These are phyloP conservation scores for Paracentrotus lividus DNA, from an alignment of 53 echinoderm and acorn worm genomes.

Conservation along the genomic window DNA sequence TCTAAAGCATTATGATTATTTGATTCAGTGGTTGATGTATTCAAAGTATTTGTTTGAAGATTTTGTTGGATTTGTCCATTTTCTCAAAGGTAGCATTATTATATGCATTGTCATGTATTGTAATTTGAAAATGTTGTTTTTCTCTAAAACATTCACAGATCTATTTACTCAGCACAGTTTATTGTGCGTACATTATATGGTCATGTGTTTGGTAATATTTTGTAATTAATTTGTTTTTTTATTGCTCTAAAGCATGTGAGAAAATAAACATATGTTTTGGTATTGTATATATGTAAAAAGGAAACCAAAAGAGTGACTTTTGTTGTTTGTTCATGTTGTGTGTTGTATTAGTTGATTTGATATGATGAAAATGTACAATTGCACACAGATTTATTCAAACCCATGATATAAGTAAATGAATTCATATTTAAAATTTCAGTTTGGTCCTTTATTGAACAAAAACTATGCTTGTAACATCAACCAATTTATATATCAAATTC, in stretches of 20 bases:
- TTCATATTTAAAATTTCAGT: no score
- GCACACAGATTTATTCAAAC: no score
- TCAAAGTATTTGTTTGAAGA: neutral
- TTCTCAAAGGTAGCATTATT: neutral
- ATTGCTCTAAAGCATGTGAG: conserved; percentile 23
- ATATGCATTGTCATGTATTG: neutral
- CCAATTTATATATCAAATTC: no score
- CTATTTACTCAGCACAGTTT: neutral
- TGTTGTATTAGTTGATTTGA: neutral
- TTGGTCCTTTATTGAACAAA: no score
- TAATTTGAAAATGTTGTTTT: neutral
- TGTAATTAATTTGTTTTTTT: neutral
- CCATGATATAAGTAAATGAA: no score
- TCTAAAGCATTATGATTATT: neutral
- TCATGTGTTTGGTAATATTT: neutral
- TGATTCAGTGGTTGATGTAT: conserved; percentile 20
- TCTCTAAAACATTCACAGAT: neutral
- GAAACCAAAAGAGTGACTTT: neutral
- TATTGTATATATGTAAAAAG: conserved; percentile 16
- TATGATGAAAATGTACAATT: no score
- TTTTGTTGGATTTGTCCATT: neutral
- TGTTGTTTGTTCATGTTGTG: no score
- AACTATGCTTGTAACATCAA: no score
- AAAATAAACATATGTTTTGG: conserved; percentile 24
- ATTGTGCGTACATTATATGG: neutral